A percentile compares a stretch with the other conserved stretches of the same genome.
These are phyloP conservation scores for Anoncus sp. DNA, from an alignment of 2,888 invertebrate genomes.

Conservation along the genomic window DNA sequence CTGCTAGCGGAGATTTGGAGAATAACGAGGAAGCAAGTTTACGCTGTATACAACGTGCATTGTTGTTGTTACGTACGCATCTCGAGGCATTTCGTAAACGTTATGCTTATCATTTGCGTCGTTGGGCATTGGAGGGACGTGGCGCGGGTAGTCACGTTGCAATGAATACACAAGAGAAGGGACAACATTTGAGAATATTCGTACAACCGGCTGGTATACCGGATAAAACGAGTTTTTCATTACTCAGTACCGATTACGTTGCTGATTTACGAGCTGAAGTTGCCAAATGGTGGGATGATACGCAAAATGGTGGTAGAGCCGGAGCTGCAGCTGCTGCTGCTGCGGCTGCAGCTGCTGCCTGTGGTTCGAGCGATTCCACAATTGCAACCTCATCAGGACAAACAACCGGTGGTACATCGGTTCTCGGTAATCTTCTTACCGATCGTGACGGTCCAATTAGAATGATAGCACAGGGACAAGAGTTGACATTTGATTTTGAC, in stretches of 20 bases:
- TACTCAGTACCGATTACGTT: slow-evolving; percentile 94
- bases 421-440: slow-evolving; percentile 88
- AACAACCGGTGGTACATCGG: too few relatives aligned
- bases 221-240: slow-evolving; percentile 92
- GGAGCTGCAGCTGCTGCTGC: slow-evolving; percentile 23
- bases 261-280: slow-evolving; percentile 97
- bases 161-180: slow-evolving; percentile 85
- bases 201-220: slow-evolving; percentile 95
- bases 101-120: slow-evolving; percentile 94
- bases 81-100: slow-evolving; percentile 95
- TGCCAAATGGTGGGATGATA: slow-evolving; percentile 96
- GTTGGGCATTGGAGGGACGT: slow-evolving; percentile 94
- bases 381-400: too few relatives aligned
- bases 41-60: slow-evolving; percentile 95
- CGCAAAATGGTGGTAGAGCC: slow-evolving; percentile 76
- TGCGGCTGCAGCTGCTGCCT: not conserved
- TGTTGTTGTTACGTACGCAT: slow-evolving; percentile 95
- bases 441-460: slow-evolving; percentile 91
- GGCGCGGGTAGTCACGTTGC: slow-evolving; percentile 92
- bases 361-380: slow-evolving; percentile 32
- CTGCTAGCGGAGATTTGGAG: slow-evolving; percentile 90
- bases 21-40: slow-evolving; percentile 90
- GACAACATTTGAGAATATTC: slow-evolving; percentile 90
- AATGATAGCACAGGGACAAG: slow-evolving; percentile 97
- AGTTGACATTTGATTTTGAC: slow-evolving; percentile 95